phyloP scores from a whole-genome alignment of 1,140 invertebrate genomes.

The Drosophila eugracilis region DNA sequence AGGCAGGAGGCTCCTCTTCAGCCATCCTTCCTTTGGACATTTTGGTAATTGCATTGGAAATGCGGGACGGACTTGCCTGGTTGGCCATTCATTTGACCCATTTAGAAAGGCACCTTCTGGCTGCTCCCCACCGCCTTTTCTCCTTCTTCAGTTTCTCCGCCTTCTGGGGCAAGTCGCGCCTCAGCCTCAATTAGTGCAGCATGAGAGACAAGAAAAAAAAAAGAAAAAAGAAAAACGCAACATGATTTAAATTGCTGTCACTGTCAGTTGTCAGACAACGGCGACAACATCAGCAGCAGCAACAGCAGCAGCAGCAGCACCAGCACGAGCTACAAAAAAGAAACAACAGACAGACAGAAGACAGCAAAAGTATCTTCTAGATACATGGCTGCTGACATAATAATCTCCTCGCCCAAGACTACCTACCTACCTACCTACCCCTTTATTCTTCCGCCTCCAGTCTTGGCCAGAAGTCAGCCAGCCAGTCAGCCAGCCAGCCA shows the following conservation, averaged over 20 bases:
- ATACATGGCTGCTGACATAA: constrained; percentile 66
- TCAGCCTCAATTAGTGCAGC: constrained; percentile 73
- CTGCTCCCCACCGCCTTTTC: too few species aligned
- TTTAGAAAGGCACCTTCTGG: constrained; percentile 9
- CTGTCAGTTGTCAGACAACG: constrained; percentile 71
- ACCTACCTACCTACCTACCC: not conserved
- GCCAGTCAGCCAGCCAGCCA: too few species aligned
- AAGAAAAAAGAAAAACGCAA: constrained; percentile 54
- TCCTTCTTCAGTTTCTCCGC: not conserved
- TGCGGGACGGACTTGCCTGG: constrained; percentile 6
- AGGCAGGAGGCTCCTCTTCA: too few species aligned
- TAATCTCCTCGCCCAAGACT: constrained; percentile 31
- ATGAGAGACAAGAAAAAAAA: constrained; percentile 36
- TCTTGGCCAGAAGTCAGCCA: constrained; percentile 26
- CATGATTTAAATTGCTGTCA: constrained; percentile 79
- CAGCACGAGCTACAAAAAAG: constrained; percentile 7
- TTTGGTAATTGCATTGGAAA: constrained; percentile 30
- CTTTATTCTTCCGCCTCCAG: constrained; percentile 5
- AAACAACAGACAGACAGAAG: constrained; percentile 15
- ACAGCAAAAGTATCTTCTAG: constrained; percentile 61
- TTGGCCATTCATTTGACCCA: constrained; percentile 8
- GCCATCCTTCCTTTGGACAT: constrained; percentile 4
- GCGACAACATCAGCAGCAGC: constrained; percentile 60
- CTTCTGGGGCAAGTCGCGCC: constrained; percentile 6
- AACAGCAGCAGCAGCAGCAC: constrained; percentile 1